phyloP scores from a whole-genome alignment of 2,113 vertebrate genomes.

The Lagopus leucura region DNA sequence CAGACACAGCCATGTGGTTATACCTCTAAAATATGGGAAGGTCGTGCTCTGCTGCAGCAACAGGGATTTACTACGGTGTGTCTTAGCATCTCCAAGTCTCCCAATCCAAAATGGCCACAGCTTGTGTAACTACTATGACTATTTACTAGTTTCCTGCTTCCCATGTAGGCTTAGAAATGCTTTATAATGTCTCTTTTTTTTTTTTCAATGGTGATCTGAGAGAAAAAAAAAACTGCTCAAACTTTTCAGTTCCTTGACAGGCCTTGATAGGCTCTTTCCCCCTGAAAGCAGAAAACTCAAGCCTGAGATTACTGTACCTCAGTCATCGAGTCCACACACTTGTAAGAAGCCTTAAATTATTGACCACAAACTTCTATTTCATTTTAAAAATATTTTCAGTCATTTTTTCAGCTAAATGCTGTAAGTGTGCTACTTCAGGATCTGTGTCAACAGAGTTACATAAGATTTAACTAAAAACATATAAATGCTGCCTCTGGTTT shows the following conservation, averaged over 20 bases:
- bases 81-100: neutral
- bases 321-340: neutral
- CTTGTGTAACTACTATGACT: neutral
- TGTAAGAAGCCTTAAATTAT: neutral
- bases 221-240: neutral
- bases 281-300: neutral
- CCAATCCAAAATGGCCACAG: neutral
- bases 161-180: neutral
- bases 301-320: neutral
- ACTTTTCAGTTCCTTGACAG: neutral
- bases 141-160: neutral
- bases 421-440: neutral
- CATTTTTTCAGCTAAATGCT: neutral
- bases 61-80: neutral
- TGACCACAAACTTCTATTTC: neutral
- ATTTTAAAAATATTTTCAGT: neutral
- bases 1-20: accelerated
- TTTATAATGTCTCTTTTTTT: neutral
- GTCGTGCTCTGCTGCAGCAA: neutral
- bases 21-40: neutral
- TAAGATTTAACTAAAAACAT: neutral
- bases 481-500: neutral
- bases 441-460: neutral
- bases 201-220: neutral
- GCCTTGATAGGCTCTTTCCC: neutral